Base-by-base conservation (phyloP, 2,113 vertebrate species). In the Oncorhynchus keta region DNA sequence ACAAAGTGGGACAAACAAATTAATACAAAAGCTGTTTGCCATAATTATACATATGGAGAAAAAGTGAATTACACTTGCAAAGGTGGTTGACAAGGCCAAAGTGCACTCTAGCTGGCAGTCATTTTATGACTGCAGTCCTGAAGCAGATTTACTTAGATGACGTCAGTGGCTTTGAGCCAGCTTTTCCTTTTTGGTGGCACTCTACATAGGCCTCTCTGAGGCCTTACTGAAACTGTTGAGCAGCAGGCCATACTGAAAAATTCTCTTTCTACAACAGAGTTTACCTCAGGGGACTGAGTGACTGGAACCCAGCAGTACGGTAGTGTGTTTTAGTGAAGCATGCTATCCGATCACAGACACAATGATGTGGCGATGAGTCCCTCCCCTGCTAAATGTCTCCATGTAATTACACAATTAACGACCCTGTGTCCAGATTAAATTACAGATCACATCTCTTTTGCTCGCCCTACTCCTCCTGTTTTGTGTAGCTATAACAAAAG, bases 91-190 rank as follows among this genome's bases (percentile, higher is more conserved):
- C 90, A 92, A 93, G 94, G 94, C 93, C 95, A 95, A 96, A 96
- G 96, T 94, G 94, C 95, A 91, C 91, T 93, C 91, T 92, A 93
- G 89, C 93, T 88, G 88, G 90, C 93, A 94, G 87, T 92, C 92
- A 91, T 93, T 95, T 95, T 93, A 94, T 93, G 94, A 93, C 92
- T 92, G 87, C 90, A 89, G 92, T 93, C 89, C 93, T 95, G 92
- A 93, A 92, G 88, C 94, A 95, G 94, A 96, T 96, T 96, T 95
- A 94, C 95, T 94, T 92, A 94, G 91, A 93, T 96, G 96, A 97
- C 95, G 94, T 97, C 95, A 96, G 95, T 95, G 95, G 95, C 95
- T 95, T 89, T 89, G 84, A 90, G 93, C 94, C 95, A 97, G 95
- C 89, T 94, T 95, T 92, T 93, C 92, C 93, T 95, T 89, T 93